Evolutionary conservation across 2,888 invertebrate genomes (phyloP), one percentile per base, ranked within the genome.

Genomic region (Argyresthia goedartella): DNA sequence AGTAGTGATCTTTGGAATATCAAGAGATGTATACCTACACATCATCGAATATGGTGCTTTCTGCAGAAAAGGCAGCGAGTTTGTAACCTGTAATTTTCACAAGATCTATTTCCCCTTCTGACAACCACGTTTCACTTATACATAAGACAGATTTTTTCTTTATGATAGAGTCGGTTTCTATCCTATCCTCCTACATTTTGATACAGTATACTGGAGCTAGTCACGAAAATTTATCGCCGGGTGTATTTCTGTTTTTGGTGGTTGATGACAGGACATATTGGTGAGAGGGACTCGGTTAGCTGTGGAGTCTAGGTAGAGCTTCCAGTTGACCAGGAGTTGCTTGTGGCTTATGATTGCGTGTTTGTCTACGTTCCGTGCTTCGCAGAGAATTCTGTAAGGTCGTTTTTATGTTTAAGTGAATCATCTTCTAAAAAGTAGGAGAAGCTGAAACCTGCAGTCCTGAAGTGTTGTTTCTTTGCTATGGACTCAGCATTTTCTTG

Each of bases 1-100:
- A 13, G 56, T 33, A 8, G 57, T 54, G 43, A 56, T 11, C 15
- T 16, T 50, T 14, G 15, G 11, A 34, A 59, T 54, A 52, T 57
- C 55, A 9, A 25, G 16, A 57, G 1, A 1, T 57, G 1, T 13
- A 58, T 57, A 41, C 56, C 55, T 7, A 57, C 57, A 1, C 59
- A 59, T 1, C 58, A 59, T 7, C 58, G 57, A 9, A 14, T 52
- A 7, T 52, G 52, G 8, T 51, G 10, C 9, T 36, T 0, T 11
- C 59, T 55, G 4, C 15, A 13, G 15, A 44, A 6, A 6, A 44
- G 4, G 44, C 8, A 14, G 44, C 44, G 4, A 44, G 15, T 44
- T 44, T 44, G n/a, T n/a, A n/a, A n/a, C n/a, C n/a, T n/a, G n/a
- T n/a, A n/a, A n/a, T n/a, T n/a, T n/a, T n/a, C n/a, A n/a, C n/a